These are phyloP conservation scores for Agapetus fuscipes DNA, from an alignment of 2,888 invertebrate genomes.

Conservation along the genomic window DNA sequence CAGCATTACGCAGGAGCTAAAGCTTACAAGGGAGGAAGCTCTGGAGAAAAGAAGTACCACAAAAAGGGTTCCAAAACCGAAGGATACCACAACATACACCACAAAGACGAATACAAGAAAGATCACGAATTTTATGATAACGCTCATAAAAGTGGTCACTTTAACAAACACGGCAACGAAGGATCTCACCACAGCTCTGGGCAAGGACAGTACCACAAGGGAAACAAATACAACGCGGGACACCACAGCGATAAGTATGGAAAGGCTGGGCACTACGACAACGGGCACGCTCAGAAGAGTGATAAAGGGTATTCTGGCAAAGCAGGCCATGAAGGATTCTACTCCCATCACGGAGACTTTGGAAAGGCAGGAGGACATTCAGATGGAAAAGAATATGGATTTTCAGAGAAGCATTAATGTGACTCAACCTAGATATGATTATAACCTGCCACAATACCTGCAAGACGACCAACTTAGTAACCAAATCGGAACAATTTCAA, in stretches of 20 bases:
- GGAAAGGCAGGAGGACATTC: conserved; percentile 43
- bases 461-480: too few species aligned
- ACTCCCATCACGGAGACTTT: conserved; percentile 44
- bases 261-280: conserved; percentile 47
- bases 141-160: conserved; percentile 55
- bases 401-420: conserved; percentile 28
- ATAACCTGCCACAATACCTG: too few species aligned
- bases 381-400: conserved; percentile 40
- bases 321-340: conserved; percentile 46
- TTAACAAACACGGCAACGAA: conserved; percentile 51
- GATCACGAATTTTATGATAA: conserved; percentile 69
- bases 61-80: conserved; percentile 61
- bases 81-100: conserved; percentile 63
- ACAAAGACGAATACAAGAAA: conserved; percentile 70
- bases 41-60: conserved; percentile 48
- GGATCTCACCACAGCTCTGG: conserved; percentile 45
- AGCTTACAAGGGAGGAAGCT: conserved; percentile 46
- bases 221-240: conserved; percentile 43
- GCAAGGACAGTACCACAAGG: conserved; percentile 48
- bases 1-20: conserved; percentile 44
- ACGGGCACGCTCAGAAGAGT: conserved; percentile 44
- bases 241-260: conserved; percentile 43
- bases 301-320: conserved; percentile 48
- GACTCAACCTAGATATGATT: too few species aligned
- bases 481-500: too few species aligned